Conservation (phyloP, 2,888 invertebrate species). For the Gortyna flavago region DNA sequence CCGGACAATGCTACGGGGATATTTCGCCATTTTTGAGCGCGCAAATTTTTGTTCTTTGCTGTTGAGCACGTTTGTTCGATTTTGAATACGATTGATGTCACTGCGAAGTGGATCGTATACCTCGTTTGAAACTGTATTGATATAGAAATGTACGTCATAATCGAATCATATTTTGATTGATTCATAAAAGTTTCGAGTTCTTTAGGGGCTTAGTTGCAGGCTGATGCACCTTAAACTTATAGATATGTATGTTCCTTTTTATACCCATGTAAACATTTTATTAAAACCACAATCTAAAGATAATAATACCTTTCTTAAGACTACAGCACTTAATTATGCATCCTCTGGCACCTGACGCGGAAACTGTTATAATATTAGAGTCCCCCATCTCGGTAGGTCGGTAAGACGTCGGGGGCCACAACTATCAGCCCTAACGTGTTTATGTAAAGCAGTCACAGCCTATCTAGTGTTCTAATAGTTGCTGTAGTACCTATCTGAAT, state of each 20-base stretch:
- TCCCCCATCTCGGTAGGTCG: slow-evolving; percentile 53
- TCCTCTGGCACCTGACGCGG: slow-evolving; percentile 71
- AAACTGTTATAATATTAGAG: slow-evolving; percentile 75
- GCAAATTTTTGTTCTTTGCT: slow-evolving; percentile 70
- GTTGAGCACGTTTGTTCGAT: slow-evolving; percentile 68
- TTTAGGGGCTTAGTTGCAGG: too few species aligned
- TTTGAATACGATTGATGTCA: slow-evolving; percentile 73
- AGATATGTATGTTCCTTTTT: neutral
- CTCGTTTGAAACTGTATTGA: slow-evolving; percentile 30
- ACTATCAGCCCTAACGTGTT: slow-evolving; percentile 72
- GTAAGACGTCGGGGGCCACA: slow-evolving; percentile 67
- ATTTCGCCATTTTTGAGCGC: slow-evolving; percentile 76
- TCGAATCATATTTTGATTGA: neutral
- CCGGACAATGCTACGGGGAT: slow-evolving; percentile 84
- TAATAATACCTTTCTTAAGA: slow-evolving; percentile 44
- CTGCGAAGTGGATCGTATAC: slow-evolving; percentile 40
- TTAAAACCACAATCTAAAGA: neutral
- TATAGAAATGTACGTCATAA: slow-evolving; percentile 21
- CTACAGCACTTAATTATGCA: slow-evolving; percentile 69
- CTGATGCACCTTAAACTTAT: neutral
- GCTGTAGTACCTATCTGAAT: slow-evolving; percentile 37
- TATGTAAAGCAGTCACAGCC: slow-evolving; percentile 73
- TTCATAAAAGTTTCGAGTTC: neutral
- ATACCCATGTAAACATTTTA: neutral
- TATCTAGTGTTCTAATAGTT: slow-evolving; percentile 63